A percentile compares a stretch with the other conserved stretches of the same genome.
These are phyloP conservation scores for Gadus macrocephalus DNA, from an alignment of 2,113 vertebrate species.

Conservation along the genomic window DNA sequence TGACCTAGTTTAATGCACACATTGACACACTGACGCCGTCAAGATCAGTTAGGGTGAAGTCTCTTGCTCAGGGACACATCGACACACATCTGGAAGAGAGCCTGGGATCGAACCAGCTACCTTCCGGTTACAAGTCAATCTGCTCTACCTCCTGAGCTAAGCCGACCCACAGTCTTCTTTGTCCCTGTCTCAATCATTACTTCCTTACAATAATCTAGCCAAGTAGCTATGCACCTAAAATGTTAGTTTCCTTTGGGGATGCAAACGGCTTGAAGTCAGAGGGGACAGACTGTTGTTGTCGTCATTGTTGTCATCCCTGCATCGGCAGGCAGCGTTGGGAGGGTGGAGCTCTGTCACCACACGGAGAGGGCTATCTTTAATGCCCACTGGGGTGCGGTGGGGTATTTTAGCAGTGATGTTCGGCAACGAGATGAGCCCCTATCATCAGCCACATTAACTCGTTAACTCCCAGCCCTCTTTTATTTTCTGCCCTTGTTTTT, in stretches of 20 bases:
- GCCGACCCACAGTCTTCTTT: not conserved
- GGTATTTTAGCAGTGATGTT: not conserved
- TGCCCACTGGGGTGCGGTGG: not conserved
- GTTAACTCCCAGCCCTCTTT: not conserved
- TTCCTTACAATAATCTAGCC: not conserved
- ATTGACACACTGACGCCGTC: no score
- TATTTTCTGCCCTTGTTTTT: not conserved
- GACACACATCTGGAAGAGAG: no score
- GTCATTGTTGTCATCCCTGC: conserved; percentile 18
- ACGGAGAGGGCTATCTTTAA: no score
- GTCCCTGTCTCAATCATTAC: not conserved
- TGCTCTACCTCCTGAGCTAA: no score
- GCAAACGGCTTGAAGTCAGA: conserved; percentile 38
- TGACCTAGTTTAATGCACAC: no score
- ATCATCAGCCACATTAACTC: conserved; percentile 43
- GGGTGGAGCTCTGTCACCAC: no score
- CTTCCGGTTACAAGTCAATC: no score
- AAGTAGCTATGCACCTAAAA: conserved; percentile 9
- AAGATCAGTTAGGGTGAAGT: no score
- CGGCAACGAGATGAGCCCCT: conserved; percentile 32
- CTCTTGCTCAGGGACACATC: no score
- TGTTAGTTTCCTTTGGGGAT: conserved; percentile 36
- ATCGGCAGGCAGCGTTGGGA: conserved; percentile 5
- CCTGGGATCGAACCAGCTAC: no score
- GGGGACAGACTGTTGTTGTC: conserved; percentile 41